Evolutionary conservation across 2,797 vertebrate species (phyloP).

Genomic region (Bufotes viridis): DNA sequence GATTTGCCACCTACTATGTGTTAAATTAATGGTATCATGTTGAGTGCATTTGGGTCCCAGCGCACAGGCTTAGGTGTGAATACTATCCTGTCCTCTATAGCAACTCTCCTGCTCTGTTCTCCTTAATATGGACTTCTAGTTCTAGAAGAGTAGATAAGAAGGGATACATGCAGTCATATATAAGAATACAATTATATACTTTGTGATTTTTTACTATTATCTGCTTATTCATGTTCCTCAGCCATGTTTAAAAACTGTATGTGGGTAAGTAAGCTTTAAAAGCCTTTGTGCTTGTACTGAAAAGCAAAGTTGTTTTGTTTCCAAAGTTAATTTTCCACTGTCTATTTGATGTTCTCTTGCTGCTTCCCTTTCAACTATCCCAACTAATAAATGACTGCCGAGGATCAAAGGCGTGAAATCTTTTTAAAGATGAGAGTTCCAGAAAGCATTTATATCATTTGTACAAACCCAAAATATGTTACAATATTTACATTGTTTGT

Average conservation of each 20-base stretch:
- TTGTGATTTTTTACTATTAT: background rate
- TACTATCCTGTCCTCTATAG: too few relatives aligned
- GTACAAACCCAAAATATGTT: constrained; percentile 36
- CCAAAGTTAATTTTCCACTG: constrained; percentile 1
- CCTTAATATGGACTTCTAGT: too few relatives aligned
- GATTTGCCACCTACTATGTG: background rate
- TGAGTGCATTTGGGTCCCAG: too few relatives aligned
- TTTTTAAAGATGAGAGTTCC: constrained; percentile 27
- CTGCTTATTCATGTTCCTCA: background rate
- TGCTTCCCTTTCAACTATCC: constrained; percentile 22
- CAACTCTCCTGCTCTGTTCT: background rate
- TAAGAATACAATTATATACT: background rate
- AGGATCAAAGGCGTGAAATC: constrained; percentile 38
- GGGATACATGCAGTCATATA: too few relatives aligned
- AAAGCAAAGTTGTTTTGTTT: background rate
- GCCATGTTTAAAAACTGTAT: background rate
- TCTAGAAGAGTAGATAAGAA: too few relatives aligned
- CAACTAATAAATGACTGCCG: constrained; percentile 29
- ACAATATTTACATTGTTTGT: constrained; percentile 53
- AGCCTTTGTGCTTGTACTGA: background rate
- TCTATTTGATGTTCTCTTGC: constrained; percentile 34
- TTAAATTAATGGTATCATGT: too few relatives aligned
- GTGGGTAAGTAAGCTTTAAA: background rate
- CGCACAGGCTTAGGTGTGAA: too few relatives aligned
- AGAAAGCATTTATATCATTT: constrained; percentile 44